Evolutionary conservation across 2,888 invertebrate species (phyloP), one percentile per base, ranked within the genome.

Genomic region (Ceriagrion tenellum): DNA sequence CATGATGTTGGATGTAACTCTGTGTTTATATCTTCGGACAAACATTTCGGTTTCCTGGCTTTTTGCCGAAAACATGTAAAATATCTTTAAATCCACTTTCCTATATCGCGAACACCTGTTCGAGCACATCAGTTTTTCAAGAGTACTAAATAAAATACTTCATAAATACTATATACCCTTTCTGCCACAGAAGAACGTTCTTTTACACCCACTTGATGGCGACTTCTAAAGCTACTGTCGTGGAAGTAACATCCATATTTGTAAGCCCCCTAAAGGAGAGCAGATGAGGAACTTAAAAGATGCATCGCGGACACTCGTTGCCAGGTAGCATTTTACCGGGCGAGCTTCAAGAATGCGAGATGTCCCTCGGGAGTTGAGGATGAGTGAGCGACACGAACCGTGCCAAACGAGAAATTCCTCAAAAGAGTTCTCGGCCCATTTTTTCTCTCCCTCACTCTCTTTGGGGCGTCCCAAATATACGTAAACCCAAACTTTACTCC

Each of bases 351-450:
- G 81, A 81, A 30, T 81, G 16, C 35, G 16, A 26, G 69, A 69
- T 3, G 69, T 69, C 69, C 26, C 26, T 69, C 69, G n/a, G 47
- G 69, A 26, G 69, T 1, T n/a, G 69, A 12, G 26, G 69, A 69
- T 2, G 69, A 69, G 69, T 2, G 8, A 69, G 69, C 26, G 69
- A 8, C 69, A 26, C 10, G 26, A 69, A 26, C 69, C 69, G n/a
- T 69, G 69, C 69, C 69, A 69, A 69, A 69, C n/a, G 69, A 69
- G 69, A 69, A 69, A 69, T 69, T 69, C n/a, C 69, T 69, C n/a
- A 47, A 47, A 47, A 10, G 69, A 26, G 69, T 69, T 69, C 69
- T 69, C 69, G 69, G 10, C 26, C 69, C 69, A 69, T 69, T 69
- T 69, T 69, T 69, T 69, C 23, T 0, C 18, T 63, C 63, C 23